Evolutionary conservation across 2,113 vertebrate species (phyloP), one percentile per base, ranked within the genome.

Genomic region (Anolis sagrei): DNA sequence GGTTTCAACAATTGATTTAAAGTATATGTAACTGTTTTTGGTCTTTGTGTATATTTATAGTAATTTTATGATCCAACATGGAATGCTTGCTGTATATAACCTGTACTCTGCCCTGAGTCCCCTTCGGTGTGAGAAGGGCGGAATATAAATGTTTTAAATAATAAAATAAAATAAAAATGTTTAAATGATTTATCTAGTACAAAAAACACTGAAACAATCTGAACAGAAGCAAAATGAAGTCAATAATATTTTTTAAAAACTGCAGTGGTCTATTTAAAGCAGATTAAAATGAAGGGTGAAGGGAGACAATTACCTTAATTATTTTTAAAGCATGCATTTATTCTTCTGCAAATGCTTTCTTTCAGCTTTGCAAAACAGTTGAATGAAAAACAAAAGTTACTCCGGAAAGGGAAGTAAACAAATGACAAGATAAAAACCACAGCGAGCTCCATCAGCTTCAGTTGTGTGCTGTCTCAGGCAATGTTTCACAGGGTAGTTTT

Each of bases 331-430:
- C 39, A 83, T 66, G 11, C 29, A 44, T 83, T 75, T 21, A n/a
- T 62, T 34, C 8, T 49, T 69, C 39, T 68, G 29, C 79, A 69
- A 29, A 48, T 70, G 66, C 66, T 70, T 18, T 18, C 18, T 3
- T 39, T 84, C 34, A 68, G 44, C 29, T 25, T 8, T 68, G 32
- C 83, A 16, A 48, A 77, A 29, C 44, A 77, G 32, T 54, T 19
- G 36, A n/a, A 18, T 54, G 44, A 68, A 23, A 70, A 70, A 66
- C 48, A 51, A 84, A 69, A 54, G 62, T 39, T 77, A 21, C 27
- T n/a, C 44, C 7, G 13, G n/a, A 84, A 66, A 76, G 64, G 39
- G 75, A 78, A 78, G 49, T 58, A 69, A 84, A 69, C 44, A 39
- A 76, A 18, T n/a, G n/a, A 36, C 21, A 82, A 82, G 48, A 11